These are phyloP conservation scores for Smithornis capensis DNA, from an alignment of 2,113 vertebrate species.

Conservation along the genomic window DNA sequence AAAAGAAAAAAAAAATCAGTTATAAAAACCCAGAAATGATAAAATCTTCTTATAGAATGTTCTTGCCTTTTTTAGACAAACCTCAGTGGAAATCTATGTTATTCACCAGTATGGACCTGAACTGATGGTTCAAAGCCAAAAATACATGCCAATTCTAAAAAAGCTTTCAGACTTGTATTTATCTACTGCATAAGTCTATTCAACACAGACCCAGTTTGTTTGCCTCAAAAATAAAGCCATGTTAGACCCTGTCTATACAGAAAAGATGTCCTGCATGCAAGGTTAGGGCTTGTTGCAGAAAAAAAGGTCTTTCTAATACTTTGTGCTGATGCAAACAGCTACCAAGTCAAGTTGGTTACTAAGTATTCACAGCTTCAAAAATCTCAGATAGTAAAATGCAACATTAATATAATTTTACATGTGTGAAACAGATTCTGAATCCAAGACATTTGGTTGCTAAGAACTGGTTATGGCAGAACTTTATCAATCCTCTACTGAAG, in stretches of 20 bases:
- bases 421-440: background rate
- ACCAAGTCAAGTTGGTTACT: background rate
- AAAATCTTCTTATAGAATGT: background rate
- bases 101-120: background rate
- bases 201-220: background rate
- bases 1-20: background rate
- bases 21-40: background rate
- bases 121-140: background rate
- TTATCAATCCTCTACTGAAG: background rate
- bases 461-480: background rate
- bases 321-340: background rate
- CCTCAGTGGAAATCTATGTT: background rate
- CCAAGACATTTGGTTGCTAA: background rate
- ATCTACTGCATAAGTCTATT: background rate
- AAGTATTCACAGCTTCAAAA: background rate
- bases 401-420: background rate
- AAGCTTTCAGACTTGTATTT: background rate
- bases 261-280: background rate
- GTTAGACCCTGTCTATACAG: background rate
- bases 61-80: background rate
- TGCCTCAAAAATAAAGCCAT: background rate
- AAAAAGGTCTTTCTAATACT: background rate
- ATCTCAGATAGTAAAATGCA: background rate
- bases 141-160: background rate
- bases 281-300: background rate